Evolutionary conservation across 2,888 invertebrate genomes (phyloP).

Genomic region (Hipparchia semele): DNA sequence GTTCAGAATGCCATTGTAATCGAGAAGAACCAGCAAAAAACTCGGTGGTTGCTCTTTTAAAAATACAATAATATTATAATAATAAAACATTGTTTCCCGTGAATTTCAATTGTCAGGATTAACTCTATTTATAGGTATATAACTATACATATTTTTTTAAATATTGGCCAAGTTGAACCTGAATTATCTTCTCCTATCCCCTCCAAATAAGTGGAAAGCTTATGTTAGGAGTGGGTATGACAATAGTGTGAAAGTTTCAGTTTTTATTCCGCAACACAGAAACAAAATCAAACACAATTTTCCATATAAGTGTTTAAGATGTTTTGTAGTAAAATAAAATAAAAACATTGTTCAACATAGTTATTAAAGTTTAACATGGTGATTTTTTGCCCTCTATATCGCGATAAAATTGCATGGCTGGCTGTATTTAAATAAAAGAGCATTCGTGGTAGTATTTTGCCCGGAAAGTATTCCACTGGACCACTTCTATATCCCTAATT

Average conservation of each 20-base stretch:
- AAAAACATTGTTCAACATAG: neutral
- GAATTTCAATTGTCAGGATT: neutral
- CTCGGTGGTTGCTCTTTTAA: too few relatives aligned
- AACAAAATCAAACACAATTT: too few relatives aligned
- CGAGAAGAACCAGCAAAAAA: too few relatives aligned
- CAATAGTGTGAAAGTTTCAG: too few relatives aligned
- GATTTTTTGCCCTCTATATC: constrained; percentile 12
- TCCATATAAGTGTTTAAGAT: neutral
- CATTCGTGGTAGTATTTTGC: constrained; percentile 28
- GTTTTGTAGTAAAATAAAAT: neutral
- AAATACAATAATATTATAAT: too few relatives aligned
- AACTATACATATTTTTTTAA: too few relatives aligned
- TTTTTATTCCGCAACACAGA: too few relatives aligned
- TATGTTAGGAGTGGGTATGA: too few relatives aligned
- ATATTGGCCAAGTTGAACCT: too few relatives aligned
- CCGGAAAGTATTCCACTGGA: constrained; percentile 25
- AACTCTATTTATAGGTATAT: neutral
- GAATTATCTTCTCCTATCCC: too few relatives aligned
- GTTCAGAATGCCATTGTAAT: too few relatives aligned
- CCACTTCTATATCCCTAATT: constrained; percentile 47
- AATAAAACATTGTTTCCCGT: neutral
- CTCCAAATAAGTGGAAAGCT: too few relatives aligned
- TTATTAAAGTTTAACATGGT: neutral
- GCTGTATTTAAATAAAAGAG: constrained; percentile 33
- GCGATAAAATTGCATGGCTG: constrained; percentile 28